A percentile compares a stretch with the other conserved stretches of the same genome.
These are phyloP conservation scores for Gryllus longicercus DNA, from an alignment of 2,888 invertebrate genomes.

Conservation along the genomic window DNA sequence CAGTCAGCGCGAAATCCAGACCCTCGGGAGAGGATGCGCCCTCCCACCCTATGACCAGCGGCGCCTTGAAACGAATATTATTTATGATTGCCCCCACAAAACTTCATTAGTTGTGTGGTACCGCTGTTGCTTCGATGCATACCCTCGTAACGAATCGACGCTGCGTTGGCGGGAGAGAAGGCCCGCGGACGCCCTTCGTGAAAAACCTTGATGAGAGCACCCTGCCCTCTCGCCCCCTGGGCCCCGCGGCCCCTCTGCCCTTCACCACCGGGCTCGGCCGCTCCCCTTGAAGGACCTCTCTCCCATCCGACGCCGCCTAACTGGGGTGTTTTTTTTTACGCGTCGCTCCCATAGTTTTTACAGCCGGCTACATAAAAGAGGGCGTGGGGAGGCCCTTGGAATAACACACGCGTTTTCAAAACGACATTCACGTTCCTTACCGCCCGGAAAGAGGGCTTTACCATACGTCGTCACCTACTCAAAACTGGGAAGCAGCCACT, in stretches of 20 bases:
- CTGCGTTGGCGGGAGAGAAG: background rate
- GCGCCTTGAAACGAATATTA: background rate
- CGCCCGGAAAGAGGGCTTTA: no score
- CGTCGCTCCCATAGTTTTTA: background rate
- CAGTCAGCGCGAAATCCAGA: no score
- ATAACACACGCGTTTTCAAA: background rate
- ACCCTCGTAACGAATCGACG: background rate
- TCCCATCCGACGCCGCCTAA: background rate
- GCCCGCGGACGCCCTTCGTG: no score
- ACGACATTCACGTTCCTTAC: background rate
- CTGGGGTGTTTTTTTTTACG: conserved; percentile 2
- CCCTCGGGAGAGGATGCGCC: background rate
- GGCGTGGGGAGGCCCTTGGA: background rate
- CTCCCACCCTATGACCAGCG: background rate
- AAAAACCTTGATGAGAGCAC: background rate
- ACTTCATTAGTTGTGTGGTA: background rate
- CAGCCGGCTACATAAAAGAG: background rate
- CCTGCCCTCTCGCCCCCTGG: background rate
- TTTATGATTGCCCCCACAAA: background rate
- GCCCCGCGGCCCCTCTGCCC: background rate
- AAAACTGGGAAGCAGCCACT: background rate
- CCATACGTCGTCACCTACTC: background rate
- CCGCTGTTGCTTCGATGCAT: background rate
- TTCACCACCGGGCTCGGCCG: background rate
- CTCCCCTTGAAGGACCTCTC: background rate